Conservation (phyloP, 2,113 vertebrate genomes). For the Cercocebus atys region DNA sequence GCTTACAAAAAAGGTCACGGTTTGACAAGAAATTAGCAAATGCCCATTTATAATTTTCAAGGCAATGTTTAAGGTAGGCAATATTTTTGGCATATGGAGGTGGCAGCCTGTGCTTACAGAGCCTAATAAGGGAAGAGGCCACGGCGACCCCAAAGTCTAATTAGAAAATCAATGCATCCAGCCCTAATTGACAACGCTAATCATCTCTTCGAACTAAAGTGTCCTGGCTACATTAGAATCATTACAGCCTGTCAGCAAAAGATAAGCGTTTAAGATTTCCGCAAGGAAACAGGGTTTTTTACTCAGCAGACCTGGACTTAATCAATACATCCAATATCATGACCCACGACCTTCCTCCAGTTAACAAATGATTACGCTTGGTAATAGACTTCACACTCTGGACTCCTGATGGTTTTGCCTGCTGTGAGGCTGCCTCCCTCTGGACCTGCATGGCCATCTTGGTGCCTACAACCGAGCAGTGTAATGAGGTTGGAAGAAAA, state of each 20-base stretch:
- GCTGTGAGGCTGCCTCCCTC: not conserved
- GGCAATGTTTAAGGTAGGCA: not conserved
- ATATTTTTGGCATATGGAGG: not conserved
- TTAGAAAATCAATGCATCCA: slow-evolving; percentile 62
- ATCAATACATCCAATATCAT: slow-evolving; percentile 55
- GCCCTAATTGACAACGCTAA: slow-evolving; percentile 64
- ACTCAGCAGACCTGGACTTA: slow-evolving; percentile 25
- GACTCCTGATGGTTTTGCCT: not conserved
- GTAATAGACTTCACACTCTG: not conserved
- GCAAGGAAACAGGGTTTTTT: not conserved
- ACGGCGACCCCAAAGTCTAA: slow-evolving; percentile 50
- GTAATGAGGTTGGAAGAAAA: not conserved
- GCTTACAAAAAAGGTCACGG: not conserved
- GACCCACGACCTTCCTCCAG: slow-evolving; percentile 30
- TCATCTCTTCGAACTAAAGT: slow-evolving; percentile 51
- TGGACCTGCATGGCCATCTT: accelerated
- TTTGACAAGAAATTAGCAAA: slow-evolving; percentile 16
- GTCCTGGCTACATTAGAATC: not conserved
- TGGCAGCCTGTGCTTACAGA: not conserved
- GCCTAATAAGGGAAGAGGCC: not conserved
- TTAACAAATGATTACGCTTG: not conserved
- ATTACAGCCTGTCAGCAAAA: slow-evolving; percentile 28
- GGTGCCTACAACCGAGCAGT: not conserved
- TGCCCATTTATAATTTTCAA: not conserved
- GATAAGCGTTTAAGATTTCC: slow-evolving; percentile 21